phyloP scores from a whole-genome alignment of 2,113 vertebrate genomes.

The Chiloscyllium plagiosum region DNA sequence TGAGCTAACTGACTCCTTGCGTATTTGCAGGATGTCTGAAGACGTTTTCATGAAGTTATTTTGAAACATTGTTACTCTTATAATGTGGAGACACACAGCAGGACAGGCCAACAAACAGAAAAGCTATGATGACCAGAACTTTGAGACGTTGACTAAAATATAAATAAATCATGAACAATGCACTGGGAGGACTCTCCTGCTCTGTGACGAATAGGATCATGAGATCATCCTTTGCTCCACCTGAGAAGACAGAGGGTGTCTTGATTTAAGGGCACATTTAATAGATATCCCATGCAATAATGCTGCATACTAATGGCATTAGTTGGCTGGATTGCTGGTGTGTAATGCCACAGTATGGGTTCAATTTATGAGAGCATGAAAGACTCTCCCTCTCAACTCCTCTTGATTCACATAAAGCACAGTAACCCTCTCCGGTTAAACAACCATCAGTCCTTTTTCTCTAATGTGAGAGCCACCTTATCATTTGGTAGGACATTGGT shows the following conservation, averaged over 20 bases:
- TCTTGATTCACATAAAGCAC: too few relatives aligned
- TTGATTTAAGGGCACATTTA: neutral
- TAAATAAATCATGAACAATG: neutral
- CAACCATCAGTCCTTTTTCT: too few relatives aligned
- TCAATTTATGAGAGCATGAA: too few relatives aligned
- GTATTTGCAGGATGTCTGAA: neutral
- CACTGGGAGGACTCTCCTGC: neutral
- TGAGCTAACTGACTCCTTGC: neutral
- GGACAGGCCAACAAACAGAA: neutral
- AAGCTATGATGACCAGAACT: neutral
- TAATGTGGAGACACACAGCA: neutral
- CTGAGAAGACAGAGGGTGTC: neutral
- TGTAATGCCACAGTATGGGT: too few relatives aligned
- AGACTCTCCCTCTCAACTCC: too few relatives aligned
- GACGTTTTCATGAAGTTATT: neutral
- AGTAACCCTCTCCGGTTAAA: too few relatives aligned
- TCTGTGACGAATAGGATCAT: neutral
- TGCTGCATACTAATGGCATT: too few relatives aligned
- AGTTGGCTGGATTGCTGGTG: too few relatives aligned
- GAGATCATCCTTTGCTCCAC: neutral
- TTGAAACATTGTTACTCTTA: neutral
- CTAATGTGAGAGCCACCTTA: too few relatives aligned
- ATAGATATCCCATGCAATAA: neutral
- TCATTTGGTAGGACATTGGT: too few relatives aligned
- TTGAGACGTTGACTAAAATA: neutral